These are phyloP conservation scores for Hippotragus niger DNA, from an alignment of 2,113 vertebrate species.

Conservation along the genomic window DNA sequence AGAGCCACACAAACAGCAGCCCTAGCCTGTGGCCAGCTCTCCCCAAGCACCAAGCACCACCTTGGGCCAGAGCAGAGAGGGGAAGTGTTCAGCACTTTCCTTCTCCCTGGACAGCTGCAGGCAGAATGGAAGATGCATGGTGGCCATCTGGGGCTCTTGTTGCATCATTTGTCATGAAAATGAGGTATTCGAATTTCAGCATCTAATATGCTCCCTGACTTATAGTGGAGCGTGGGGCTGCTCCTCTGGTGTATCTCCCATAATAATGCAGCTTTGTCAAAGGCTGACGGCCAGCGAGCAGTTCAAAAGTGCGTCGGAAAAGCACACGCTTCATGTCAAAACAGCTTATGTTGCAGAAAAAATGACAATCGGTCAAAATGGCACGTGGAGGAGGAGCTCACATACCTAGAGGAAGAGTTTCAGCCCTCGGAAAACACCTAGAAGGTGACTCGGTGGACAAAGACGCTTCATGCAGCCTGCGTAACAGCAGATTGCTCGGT, in stretches of 20 bases:
- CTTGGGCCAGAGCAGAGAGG: neutral
- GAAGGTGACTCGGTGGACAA: neutral
- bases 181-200: conserved; percentile 69
- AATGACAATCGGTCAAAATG: neutral
- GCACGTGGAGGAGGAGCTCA: neutral
- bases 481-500: neutral
- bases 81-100: conserved; percentile 32
- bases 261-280: conserved; percentile 47
- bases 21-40: neutral
- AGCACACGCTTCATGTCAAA: conserved; percentile 25
- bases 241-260: conserved; percentile 41
- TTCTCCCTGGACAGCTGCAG: conserved; percentile 38
- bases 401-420: neutral
- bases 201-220: conserved; percentile 65
- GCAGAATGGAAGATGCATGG: conserved; percentile 68
- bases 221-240: conserved; percentile 34
- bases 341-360: neutral
- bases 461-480: fast-evolving
- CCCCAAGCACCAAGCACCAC: fast-evolving
- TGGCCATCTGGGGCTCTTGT: conserved; percentile 63
- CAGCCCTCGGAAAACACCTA: neutral
- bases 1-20: neutral
- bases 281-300: conserved; percentile 4
- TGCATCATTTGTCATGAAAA: conserved; percentile 76
- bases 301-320: conserved; percentile 31